Evolutionary conservation across 2,888 invertebrate species (phyloP).

Genomic region (Watsonalla binaria): DNA sequence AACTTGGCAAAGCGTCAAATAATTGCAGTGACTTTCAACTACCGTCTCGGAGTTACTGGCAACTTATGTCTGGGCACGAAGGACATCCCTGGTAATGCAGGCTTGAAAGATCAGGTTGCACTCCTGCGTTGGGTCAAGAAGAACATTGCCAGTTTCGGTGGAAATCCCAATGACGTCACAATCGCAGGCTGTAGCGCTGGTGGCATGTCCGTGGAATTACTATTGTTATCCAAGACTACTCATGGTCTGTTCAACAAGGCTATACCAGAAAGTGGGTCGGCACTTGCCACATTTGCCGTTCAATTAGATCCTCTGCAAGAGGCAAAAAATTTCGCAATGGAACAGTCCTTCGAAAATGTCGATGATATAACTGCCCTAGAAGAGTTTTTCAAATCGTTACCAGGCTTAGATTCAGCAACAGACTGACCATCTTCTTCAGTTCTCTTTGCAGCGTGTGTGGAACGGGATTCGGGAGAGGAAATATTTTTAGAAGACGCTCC

Average conservation of each 20-base stretch:
- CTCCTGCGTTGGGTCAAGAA: constrained; percentile 35
- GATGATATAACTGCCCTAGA: constrained; percentile 36
- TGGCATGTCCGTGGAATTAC: constrained; percentile 27
- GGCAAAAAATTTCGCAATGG: constrained; percentile 30
- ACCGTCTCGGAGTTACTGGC: constrained; percentile 30
- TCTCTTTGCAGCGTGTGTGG: constrained; percentile 5
- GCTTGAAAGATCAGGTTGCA: constrained; percentile 43
- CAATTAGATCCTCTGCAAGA: constrained; percentile 36
- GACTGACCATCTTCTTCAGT: constrained; percentile 21
- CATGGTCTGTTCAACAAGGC: constrained; percentile 35
- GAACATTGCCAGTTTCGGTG: constrained; percentile 40
- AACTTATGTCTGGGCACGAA: constrained; percentile 35
- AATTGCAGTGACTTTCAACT: constrained; percentile 31
- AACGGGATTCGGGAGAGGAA: constrained; percentile 18
- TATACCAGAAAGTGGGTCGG: constrained; percentile 38
- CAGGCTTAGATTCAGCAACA: constrained; percentile 25
- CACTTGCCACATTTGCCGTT: constrained; percentile 20
- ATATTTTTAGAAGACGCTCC: constrained; percentile 39
- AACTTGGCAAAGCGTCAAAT: constrained; percentile 21
- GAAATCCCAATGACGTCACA: constrained; percentile 41
- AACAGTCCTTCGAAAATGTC: constrained; percentile 24
- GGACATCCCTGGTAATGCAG: constrained; percentile 38
- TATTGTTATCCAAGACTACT: constrained; percentile 30
- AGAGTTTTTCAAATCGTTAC: constrained; percentile 35
- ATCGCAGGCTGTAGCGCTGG: constrained; percentile 37